phyloP scores from a whole-genome alignment of 2,113 vertebrate genomes.

The Anas platyrhynchos region DNA sequence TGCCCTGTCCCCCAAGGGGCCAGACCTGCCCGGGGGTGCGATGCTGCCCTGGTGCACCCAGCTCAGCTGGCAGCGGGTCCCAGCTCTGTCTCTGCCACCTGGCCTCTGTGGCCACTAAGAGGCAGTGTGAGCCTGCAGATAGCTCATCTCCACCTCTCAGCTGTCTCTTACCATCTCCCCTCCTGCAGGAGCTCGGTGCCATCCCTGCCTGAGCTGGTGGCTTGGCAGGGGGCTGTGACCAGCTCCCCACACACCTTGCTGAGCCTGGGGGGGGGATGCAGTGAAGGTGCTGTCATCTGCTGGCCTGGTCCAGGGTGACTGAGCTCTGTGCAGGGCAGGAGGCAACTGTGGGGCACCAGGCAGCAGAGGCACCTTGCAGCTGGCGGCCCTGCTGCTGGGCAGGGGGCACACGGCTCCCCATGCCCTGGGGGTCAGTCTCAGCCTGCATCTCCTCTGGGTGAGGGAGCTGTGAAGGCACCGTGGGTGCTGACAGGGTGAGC shows the following conservation, averaged over 20 bases:
- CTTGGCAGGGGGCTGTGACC: neutral
- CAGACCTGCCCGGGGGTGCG: neutral
- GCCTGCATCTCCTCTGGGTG: neutral
- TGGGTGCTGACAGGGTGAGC: neutral
- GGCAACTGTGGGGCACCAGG: neutral
- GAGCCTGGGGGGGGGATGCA: neutral
- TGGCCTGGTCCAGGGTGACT: neutral
- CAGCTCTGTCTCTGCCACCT: neutral
- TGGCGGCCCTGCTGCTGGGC: neutral
- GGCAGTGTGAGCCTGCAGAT: constrained; percentile 26
- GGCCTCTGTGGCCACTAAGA: constrained; percentile 30
- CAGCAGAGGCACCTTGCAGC: neutral
- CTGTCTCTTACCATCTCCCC: neutral
- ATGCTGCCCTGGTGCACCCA: neutral
- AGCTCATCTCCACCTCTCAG: neutral
- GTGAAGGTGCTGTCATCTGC: neutral
- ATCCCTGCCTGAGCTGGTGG: neutral
- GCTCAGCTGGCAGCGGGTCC: neutral
- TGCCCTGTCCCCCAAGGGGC: neutral
- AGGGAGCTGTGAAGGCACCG: neutral
- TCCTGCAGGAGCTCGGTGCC: fast-evolving
- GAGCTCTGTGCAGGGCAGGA: neutral
- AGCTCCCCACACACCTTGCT: neutral
- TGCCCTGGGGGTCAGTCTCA: fast-evolving
- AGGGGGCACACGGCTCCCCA: neutral